phyloP scores from a whole-genome alignment of 64 coral and sea anemone species.

The Acropora tenuis region DNA sequence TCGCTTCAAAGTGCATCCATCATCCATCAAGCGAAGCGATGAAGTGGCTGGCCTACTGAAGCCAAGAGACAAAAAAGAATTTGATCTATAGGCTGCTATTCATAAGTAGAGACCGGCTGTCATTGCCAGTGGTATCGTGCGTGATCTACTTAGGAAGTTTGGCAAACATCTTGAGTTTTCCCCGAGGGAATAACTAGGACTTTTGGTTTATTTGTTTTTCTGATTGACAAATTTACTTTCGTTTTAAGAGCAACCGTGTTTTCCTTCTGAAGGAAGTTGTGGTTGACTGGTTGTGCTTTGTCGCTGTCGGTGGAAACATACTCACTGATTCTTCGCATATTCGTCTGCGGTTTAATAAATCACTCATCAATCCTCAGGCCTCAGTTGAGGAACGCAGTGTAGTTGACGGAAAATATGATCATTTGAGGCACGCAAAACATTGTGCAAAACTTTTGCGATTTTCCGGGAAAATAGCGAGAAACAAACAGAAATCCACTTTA shows the following conservation, averaged over 20 bases:
- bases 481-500: neutral
- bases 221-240: slow-evolving; percentile 2
- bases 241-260: slow-evolving; percentile 1
- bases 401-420: neutral
- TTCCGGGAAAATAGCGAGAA: neutral
- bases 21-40: too few relatives aligned
- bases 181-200: neutral
- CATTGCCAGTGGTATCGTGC: neutral
- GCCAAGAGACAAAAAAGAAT: neutral
- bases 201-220: slow-evolving; percentile 20
- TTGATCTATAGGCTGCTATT: neutral
- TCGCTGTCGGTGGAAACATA: neutral
- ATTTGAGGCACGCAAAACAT: neutral
- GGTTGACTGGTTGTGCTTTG: neutral
- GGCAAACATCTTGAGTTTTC: neutral
- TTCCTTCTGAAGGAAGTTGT: neutral
- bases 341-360: too few relatives aligned
- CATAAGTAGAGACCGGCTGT: neutral
- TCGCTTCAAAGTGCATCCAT: too few relatives aligned
- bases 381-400: too few relatives aligned
- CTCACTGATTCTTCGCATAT: neutral
- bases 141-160: neutral
- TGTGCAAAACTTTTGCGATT: neutral
- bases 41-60: neutral
- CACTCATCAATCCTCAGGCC: neutral